Conservation (phyloP, 2,113 vertebrate genomes). For the Cromileptes altivelis region DNA sequence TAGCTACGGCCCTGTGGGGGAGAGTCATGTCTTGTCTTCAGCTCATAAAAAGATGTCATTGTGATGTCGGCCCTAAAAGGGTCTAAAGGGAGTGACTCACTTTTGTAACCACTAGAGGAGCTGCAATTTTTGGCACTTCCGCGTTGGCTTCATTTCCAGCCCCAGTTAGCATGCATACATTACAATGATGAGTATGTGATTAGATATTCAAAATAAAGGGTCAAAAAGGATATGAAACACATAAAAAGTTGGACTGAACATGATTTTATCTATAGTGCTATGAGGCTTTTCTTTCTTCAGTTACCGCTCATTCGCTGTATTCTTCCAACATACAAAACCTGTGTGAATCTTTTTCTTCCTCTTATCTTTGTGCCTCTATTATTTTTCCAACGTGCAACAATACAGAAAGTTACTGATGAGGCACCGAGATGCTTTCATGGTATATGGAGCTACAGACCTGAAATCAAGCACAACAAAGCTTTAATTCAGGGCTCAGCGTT, state of each 20-base stretch:
- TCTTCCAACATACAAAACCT: background rate
- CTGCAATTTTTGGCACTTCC: too few relatives aligned
- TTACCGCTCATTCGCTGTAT: background rate
- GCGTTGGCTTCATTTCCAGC: too few relatives aligned
- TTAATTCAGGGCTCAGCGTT: slow-evolving; percentile 31
- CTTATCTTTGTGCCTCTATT: background rate
- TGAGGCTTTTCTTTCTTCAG: background rate
- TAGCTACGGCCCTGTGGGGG: too few relatives aligned
- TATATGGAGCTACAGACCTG: slow-evolving; percentile 9
- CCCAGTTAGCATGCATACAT: background rate
- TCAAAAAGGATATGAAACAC: too few relatives aligned
- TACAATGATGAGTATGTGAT: background rate
- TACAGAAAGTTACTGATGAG: background rate
- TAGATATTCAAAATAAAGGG: background rate
- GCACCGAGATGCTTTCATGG: background rate
- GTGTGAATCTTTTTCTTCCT: background rate
- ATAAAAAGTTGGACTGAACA: too few relatives aligned
- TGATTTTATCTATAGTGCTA: background rate
- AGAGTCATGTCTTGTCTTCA: too few relatives aligned
- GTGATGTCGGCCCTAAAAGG: too few relatives aligned
- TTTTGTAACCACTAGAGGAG: too few relatives aligned
- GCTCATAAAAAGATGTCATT: too few relatives aligned
- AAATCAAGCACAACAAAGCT: slow-evolving; percentile 23
- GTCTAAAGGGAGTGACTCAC: too few relatives aligned
- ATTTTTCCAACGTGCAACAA: background rate